Conservation (phyloP, 2,113 vertebrate species). For the Pandion haliaetus region DNA sequence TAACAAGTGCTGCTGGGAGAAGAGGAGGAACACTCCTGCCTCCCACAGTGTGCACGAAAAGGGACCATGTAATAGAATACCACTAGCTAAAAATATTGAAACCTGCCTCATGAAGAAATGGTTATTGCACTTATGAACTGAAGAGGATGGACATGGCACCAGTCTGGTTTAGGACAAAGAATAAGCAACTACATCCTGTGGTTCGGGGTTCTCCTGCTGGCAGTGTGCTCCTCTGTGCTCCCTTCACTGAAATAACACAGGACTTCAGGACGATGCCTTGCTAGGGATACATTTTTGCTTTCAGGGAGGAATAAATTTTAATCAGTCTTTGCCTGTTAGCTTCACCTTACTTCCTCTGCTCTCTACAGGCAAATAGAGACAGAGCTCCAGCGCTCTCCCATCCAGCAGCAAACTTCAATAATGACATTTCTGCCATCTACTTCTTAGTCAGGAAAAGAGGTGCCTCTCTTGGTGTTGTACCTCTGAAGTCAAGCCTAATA, state of each 20-base stretch:
- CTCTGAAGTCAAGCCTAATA: not conserved
- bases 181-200: not conserved
- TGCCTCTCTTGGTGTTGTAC: not conserved
- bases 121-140: not conserved
- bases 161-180: not conserved
- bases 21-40: not conserved
- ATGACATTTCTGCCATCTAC: not conserved
- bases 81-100: not conserved
- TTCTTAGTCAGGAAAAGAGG: not conserved
- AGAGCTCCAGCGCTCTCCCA: not conserved
- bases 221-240: not conserved
- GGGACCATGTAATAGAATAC: not conserved
- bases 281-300: not conserved
- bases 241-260: not conserved
- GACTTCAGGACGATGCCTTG: not conserved
- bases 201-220: not conserved
- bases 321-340: not conserved
- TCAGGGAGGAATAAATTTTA: not conserved
- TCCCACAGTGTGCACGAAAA: not conserved
- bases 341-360: not conserved
- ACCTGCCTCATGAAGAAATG: not conserved
- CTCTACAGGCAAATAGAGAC: not conserved
- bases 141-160: not conserved
- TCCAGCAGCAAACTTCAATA: not conserved
- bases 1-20: not conserved